Evolutionary conservation across 2,113 vertebrate genomes (phyloP).

Genomic region (Zosterops borbonicus): DNA sequence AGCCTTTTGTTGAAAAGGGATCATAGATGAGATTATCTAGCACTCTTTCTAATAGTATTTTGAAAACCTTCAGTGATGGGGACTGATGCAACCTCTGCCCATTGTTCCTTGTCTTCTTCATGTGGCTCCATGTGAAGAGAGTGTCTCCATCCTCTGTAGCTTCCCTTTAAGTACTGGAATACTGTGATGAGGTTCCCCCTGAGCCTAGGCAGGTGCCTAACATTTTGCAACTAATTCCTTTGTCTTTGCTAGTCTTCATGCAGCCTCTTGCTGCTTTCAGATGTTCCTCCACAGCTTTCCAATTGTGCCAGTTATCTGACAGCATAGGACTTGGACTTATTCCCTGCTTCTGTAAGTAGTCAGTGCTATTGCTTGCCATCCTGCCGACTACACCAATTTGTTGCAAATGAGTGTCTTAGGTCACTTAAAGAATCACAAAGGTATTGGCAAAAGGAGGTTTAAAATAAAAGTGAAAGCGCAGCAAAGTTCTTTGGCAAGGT

Average conservation of each 20-base stretch:
- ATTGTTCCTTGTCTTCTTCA: neutral
- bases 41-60: neutral
- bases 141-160: neutral
- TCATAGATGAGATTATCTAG: neutral
- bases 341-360: neutral
- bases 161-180: neutral
- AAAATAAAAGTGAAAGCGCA: neutral
- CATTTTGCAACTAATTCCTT: neutral
- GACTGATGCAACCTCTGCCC: neutral
- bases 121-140: neutral
- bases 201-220: constrained; percentile 42
- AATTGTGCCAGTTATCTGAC: neutral
- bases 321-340: neutral
- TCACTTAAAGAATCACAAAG: neutral
- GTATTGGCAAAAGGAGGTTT: neutral
- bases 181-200: neutral
- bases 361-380: neutral
- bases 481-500: neutral
- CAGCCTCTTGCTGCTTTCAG: neutral
- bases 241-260: neutral
- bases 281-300: neutral
- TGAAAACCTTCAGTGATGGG: neutral
- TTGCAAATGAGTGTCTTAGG: neutral
- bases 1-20: neutral
- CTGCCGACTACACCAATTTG: neutral